These are phyloP conservation scores for Arothron firmamentum DNA, from an alignment of 2,113 vertebrate genomes.

Conservation along the genomic window DNA sequence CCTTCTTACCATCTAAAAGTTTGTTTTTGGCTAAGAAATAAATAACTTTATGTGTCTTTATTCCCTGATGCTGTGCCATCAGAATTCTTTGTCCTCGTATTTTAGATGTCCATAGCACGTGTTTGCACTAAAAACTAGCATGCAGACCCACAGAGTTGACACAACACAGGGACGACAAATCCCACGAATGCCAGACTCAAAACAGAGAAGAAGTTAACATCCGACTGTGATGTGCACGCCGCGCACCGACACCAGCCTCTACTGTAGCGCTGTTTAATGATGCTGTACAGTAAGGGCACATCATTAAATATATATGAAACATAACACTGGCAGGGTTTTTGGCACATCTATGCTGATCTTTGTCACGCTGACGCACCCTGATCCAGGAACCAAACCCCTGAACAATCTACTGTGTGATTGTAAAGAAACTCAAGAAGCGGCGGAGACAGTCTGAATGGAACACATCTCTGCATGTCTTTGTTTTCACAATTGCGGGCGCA, in stretches of 20 bases:
- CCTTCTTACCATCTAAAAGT: no score
- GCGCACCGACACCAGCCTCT: not conserved
- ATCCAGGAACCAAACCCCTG: not conserved
- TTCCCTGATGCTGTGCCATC: slow-evolving; percentile 10
- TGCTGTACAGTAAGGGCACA: not conserved
- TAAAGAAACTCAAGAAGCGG: slow-evolving; percentile 53
- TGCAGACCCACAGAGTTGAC: slow-evolving; percentile 60
- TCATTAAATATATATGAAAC: not conserved
- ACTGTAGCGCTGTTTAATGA: not conserved
- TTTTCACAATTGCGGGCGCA: slow-evolving; percentile 40
- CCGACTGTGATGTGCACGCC: slow-evolving; percentile 15
- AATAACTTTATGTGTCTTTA: slow-evolving; percentile 2
- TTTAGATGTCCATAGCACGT: slow-evolving; percentile 56
- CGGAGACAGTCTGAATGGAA: slow-evolving; percentile 27
- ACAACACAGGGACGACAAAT: slow-evolving; percentile 67
- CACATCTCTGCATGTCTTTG: slow-evolving; percentile 44
- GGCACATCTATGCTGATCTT: no score
- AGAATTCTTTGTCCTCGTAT: slow-evolving; percentile 33
- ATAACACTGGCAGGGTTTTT: not conserved
- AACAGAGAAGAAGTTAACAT: slow-evolving; percentile 32
- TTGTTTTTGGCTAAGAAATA: not conserved
- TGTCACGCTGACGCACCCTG: slow-evolving; percentile 2
- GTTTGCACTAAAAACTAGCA: slow-evolving; percentile 68
- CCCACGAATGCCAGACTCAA: slow-evolving; percentile 34
- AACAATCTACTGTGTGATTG: slow-evolving; percentile 28